Conservation (phyloP, 2,797 vertebrate species). For the Anniella stebbinsi region DNA sequence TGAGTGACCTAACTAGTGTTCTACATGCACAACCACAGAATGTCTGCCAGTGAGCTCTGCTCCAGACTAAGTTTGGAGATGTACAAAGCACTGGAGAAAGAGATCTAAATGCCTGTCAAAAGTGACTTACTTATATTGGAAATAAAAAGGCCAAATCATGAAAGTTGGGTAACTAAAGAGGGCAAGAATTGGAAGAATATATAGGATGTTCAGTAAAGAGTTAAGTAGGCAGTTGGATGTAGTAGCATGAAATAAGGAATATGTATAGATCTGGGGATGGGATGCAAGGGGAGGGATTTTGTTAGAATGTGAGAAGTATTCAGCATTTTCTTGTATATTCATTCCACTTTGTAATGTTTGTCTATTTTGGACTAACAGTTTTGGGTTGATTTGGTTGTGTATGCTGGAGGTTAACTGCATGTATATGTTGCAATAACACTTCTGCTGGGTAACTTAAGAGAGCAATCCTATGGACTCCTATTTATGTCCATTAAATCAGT, state of each 20-base stretch:
- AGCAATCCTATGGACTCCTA: background rate
- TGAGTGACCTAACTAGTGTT: background rate
- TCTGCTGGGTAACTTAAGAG: background rate
- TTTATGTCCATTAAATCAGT: background rate
- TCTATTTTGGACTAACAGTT: background rate
- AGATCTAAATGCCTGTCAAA: background rate
- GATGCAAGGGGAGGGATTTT: background rate
- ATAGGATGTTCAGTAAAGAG: background rate
- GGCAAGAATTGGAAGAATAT: background rate
- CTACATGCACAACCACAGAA: background rate
- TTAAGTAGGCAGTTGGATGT: background rate
- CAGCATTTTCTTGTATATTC: background rate
- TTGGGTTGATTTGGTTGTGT: background rate
- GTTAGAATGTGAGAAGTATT: background rate
- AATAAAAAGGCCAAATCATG: too few relatives aligned
- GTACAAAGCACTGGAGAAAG: background rate
- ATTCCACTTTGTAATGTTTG: background rate
- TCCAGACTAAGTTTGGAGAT: background rate
- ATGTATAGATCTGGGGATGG: background rate
- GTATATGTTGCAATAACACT: too few relatives aligned
- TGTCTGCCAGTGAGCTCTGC: background rate
- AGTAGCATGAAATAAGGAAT: background rate
- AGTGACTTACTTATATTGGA: background rate
- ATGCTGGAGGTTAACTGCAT: background rate
- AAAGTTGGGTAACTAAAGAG: background rate